Conservation (phyloP, 2,113 vertebrate species). For the Leucoraja erinaceus region DNA sequence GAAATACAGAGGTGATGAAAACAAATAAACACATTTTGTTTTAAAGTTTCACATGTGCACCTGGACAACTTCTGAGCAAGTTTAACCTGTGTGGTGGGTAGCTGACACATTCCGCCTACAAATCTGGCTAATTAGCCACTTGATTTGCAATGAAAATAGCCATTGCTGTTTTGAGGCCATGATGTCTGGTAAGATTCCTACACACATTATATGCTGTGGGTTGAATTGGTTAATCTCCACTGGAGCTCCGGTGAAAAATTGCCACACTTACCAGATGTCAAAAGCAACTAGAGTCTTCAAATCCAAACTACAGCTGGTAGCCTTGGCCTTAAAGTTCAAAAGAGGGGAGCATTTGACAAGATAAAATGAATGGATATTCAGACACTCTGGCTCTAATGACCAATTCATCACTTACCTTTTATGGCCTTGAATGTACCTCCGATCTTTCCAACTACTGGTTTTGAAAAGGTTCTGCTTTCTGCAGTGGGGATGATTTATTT, state of each 20-base stretch:
- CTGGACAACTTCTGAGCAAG: too few species aligned
- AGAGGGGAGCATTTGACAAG: not conserved
- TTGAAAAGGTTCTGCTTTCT: not conserved
- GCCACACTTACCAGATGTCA: not conserved
- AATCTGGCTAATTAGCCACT: not conserved
- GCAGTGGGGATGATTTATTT: not conserved
- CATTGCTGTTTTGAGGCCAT: not conserved
- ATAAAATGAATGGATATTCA: constrained; percentile 1
- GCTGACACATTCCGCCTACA: not conserved
- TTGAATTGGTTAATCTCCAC: not conserved
- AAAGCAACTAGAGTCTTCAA: not conserved
- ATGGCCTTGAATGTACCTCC: not conserved
- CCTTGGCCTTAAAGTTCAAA: not conserved
- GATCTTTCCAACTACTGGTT: not conserved
- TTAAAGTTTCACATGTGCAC: too few species aligned
- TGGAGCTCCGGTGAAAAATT: not conserved
- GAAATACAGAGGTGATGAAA: too few species aligned
- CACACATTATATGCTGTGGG: not conserved
- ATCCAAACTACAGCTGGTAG: not conserved
- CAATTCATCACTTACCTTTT: not conserved
- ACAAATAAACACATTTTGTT: too few species aligned
- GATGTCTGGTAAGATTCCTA: not conserved
- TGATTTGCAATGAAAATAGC: not conserved
- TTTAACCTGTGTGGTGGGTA: too few species aligned
- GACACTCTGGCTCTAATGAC: not conserved